A percentile compares a stretch with the other conserved stretches of the same genome.
phyloP scores from a whole-genome alignment of 2,888 invertebrate genomes.

The Dastarcus helophoroides region DNA sequence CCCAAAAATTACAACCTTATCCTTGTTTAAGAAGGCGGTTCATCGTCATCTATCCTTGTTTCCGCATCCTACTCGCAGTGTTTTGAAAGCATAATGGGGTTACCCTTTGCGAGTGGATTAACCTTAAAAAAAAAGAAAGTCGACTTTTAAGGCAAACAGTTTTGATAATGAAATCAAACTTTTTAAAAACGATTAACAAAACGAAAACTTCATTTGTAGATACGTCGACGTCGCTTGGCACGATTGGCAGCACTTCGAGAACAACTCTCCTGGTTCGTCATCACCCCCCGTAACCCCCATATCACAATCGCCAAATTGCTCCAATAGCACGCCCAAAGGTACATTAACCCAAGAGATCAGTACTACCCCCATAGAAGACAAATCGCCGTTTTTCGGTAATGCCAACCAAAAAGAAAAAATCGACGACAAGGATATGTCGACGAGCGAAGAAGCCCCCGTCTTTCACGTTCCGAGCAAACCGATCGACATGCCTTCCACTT shows the following conservation, averaged over 20 bases:
- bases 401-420: slow-evolving; percentile 1
- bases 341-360: slow-evolving; percentile 5
- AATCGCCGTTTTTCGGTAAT: slow-evolving; percentile 1
- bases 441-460: slow-evolving; percentile 20
- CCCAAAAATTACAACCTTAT: no score
- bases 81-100: no score
- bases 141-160: no score
- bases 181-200: no score
- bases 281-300: slow-evolving; percentile 42
- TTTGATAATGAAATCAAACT: no score
- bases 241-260: slow-evolving; percentile 54
- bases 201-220: no score
- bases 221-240: slow-evolving; percentile 63
- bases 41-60: no score
- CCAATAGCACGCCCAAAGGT: slow-evolving; percentile 19
- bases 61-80: no score
- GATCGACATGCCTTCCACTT: slow-evolving; percentile 32
- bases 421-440: slow-evolving; percentile 3
- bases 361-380: slow-evolving; percentile 7
- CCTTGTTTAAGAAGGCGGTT: no score
- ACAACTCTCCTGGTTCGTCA: slow-evolving; percentile 39
- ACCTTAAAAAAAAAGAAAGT: no score
- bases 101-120: no score
- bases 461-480: slow-evolving; percentile 35
- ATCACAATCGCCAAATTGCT: slow-evolving; percentile 33